phyloP scores from a whole-genome alignment of 2,888 invertebrate species.

The Mimachlamys varia region DNA sequence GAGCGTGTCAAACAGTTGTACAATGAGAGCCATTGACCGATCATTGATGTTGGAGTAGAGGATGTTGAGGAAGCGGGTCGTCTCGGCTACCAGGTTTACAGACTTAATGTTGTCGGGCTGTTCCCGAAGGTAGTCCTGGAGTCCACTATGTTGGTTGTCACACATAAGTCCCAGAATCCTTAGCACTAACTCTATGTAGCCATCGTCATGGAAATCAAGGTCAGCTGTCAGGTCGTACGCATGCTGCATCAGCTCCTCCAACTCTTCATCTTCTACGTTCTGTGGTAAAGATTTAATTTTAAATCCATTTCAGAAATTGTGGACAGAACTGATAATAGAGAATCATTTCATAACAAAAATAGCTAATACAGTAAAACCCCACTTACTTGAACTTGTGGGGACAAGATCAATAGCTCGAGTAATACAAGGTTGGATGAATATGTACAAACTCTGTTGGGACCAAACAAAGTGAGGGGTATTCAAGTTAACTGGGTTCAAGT shows the following conservation, averaged over 20 bases:
- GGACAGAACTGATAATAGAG: too few species aligned
- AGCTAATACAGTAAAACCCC: too few species aligned
- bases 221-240: constrained; percentile 65
- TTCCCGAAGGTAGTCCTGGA: constrained; percentile 79
- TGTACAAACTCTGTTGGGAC: too few species aligned
- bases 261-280: constrained; percentile 73
- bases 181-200: constrained; percentile 79
- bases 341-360: too few species aligned
- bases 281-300: constrained; percentile 44
- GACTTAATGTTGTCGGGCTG: constrained; percentile 81
- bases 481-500: too few species aligned
- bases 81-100: constrained; percentile 79
- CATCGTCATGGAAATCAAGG: constrained; percentile 79
- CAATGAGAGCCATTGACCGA: constrained; percentile 74
- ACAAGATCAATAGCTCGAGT: too few species aligned
- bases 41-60: constrained; percentile 76
- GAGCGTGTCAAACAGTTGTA: constrained; percentile 78
- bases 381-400: too few species aligned
- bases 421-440: too few species aligned
- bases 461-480: too few species aligned
- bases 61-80: constrained; percentile 77
- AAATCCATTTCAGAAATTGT: background rate
- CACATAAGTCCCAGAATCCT: constrained; percentile 80
- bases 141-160: constrained; percentile 78
- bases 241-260: constrained; percentile 66